Percentiles rank a stretch among this genome's conserved stretches.
Evolutionary conservation across 2,888 invertebrate genomes (phyloP).

Genomic region (Lydus trimaculatus): DNA sequence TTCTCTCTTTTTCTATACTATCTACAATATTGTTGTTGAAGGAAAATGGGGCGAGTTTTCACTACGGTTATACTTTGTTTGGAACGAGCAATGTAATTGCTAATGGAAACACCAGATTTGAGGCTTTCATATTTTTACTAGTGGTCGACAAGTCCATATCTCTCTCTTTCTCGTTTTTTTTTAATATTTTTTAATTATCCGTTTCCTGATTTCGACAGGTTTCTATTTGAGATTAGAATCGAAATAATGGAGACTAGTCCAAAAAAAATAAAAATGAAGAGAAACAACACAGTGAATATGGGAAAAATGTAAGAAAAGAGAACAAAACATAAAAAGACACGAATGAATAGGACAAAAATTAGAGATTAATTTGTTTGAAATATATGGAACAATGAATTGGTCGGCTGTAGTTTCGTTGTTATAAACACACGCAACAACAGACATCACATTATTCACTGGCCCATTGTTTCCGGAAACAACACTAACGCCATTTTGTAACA

Average conservation of each 20-base stretch:
- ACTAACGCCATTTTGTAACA: conserved; percentile 49
- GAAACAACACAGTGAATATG: background rate
- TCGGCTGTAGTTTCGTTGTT: conserved; percentile 35
- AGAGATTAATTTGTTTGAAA: conserved; percentile 15
- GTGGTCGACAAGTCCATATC: background rate
- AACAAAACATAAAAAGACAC: background rate
- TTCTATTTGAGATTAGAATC: background rate
- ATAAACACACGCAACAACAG: conserved; percentile 44
- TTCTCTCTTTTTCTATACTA: background rate
- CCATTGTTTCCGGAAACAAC: conserved; percentile 48
- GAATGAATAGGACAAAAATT: background rate
- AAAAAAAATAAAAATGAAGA: background rate
- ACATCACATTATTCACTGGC: conserved; percentile 46
- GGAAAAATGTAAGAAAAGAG: background rate
- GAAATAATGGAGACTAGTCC: background rate
- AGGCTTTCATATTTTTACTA: conserved; percentile 17
- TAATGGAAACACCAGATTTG: conserved; percentile 40
- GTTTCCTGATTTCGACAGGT: background rate
- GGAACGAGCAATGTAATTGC: conserved; percentile 48
- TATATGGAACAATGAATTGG: conserved; percentile 33
- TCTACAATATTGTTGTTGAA: background rate
- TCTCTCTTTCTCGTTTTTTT: background rate
- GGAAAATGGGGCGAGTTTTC: conserved; percentile 29
- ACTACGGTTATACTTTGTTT: conserved; percentile 38
- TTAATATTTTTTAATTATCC: background rate